Conservation (phyloP, 2,113 vertebrate species). For the Anthoscopus minutus region DNA sequence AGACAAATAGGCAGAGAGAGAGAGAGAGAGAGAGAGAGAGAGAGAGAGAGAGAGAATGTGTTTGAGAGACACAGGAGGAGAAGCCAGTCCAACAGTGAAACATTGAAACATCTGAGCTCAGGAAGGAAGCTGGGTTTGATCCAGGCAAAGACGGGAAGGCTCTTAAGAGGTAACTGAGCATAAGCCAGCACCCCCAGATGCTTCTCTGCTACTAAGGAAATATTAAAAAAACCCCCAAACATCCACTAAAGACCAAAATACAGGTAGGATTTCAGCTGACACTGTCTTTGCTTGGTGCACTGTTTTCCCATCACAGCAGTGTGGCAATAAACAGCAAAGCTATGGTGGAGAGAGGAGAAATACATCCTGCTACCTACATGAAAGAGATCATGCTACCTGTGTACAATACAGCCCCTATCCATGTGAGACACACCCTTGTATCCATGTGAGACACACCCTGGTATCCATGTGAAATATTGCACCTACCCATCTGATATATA, state of each 20-base stretch:
- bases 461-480: background rate
- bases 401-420: background rate
- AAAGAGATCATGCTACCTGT: background rate
- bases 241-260: background rate
- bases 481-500: background rate
- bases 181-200: background rate
- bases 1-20: background rate
- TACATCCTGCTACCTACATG: background rate
- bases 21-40: background rate
- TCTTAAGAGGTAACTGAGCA: background rate
- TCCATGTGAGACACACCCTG: background rate
- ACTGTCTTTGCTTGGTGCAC: background rate
- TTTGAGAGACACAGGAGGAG: background rate
- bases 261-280: background rate
- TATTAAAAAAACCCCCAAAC: background rate
- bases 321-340: background rate
- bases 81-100: background rate
- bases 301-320: rapidly evolving
- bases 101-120: background rate
- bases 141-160: background rate
- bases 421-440: background rate
- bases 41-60: background rate
- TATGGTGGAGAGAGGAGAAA: background rate
- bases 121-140: background rate
- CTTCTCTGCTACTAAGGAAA: background rate